Evolutionary conservation across 2,888 invertebrate species (phyloP).

Genomic region (Dryococelus australis): DNA sequence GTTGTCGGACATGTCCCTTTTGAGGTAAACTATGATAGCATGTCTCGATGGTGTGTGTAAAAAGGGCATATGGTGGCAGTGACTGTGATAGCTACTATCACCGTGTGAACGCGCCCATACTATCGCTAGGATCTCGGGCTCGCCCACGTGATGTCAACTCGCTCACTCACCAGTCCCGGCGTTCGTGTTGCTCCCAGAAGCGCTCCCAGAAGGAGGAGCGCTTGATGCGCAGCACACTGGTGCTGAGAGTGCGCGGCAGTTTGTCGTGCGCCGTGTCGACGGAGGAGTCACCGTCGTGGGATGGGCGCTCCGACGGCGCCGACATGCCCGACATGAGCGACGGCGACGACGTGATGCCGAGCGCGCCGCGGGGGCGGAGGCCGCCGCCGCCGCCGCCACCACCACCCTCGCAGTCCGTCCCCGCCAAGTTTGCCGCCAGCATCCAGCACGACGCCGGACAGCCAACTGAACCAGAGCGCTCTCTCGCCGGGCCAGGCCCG

Average conservation of each 20-base stretch:
- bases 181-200: conserved; percentile 75
- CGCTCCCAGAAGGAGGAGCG: conserved; percentile 87
- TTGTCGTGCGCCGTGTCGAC: conserved; percentile 53
- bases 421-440: neutral
- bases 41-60: too few species aligned
- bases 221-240: conserved; percentile 80
- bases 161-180: conserved; percentile 72
- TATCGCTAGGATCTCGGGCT: too few species aligned
- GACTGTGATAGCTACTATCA: too few species aligned
- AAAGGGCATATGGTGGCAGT: too few species aligned
- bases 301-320: conserved; percentile 38
- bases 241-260: conserved; percentile 76
- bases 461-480: neutral
- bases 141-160: too few species aligned
- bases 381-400: neutral
- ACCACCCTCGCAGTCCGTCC: too few species aligned
- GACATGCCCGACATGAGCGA: conserved; percentile 45
- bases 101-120: too few species aligned
- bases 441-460: conserved; percentile 7
- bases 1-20: too few species aligned
- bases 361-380: conserved; percentile 37
- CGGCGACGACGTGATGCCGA: conserved; percentile 45
- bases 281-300: conserved; percentile 13
- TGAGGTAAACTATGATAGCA: too few species aligned
- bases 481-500: neutral